Percentiles rank a stretch among this genome's conserved stretches.
These are phyloP conservation scores for Neogale vison DNA, from an alignment of 2,113 vertebrate genomes.

Conservation along the genomic window DNA sequence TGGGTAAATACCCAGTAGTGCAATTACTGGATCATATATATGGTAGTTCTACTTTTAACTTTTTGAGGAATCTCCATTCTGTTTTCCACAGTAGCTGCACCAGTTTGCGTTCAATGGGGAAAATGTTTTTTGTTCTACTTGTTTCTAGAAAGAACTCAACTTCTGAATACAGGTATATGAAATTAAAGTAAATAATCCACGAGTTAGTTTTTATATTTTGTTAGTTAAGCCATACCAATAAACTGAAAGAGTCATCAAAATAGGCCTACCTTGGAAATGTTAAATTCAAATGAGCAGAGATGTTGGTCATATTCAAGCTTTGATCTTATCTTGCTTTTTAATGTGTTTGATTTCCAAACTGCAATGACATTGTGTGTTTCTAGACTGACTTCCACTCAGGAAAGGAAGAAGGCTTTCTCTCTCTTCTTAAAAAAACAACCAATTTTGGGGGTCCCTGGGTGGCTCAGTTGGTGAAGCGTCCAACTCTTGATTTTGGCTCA, in stretches of 20 bases:
- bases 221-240: neutral
- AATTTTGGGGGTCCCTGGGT: neutral
- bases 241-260: neutral
- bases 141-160: neutral
- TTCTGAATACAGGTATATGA: neutral
- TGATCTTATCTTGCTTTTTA: conserved; percentile 61
- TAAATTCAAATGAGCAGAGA: neutral
- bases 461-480: neutral
- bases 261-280: neutral
- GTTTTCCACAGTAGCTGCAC: neutral
- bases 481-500: no score
- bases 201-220: no score
- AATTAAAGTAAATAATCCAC: neutral
- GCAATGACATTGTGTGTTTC: conserved; percentile 66
- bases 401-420: conserved; percentile 56
- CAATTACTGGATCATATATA: neutral
- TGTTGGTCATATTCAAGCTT: conserved; percentile 14
- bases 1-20: neutral
- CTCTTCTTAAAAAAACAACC: conserved; percentile 32
- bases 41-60: neutral
- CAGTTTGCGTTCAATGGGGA: neutral
- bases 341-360: conserved; percentile 11
- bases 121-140: neutral
- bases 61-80: neutral
- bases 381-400: conserved; percentile 59